Evolutionary conservation across 2,888 invertebrate species (phyloP), one percentile per base, ranked within the genome.

Genomic region (Hydrotaea diabolus): DNA sequence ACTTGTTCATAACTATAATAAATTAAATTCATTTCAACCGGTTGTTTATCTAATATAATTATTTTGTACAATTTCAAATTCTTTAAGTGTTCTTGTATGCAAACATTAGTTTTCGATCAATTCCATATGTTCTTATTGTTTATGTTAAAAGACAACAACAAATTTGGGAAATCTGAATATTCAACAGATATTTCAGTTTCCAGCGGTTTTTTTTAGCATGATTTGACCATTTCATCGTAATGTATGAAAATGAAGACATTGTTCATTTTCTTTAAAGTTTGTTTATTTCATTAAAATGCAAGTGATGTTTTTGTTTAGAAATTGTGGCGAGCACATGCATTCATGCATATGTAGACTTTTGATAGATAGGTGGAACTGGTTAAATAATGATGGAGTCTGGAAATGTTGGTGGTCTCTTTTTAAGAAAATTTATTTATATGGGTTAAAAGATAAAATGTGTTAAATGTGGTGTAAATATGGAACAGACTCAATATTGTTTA

Each of bases 401-500:
- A 23, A 43, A 62, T 36, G 74, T 74, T 57, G 74, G 57, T 57
- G 74, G 59, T 74, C 59, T 39, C 43, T 74, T 46, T 46, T 59
- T 39, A 59, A 7, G 23, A 13, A 46, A 83, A 86, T 84, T 77
- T 82, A 83, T 81, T 87, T 83, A 87, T n/a, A 36, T 36, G 36
- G 36, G 3, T 3, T 36, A 36, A 36, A 36, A 3, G 36, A 36
- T 36, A 8, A 36, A 36, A 36, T 36, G 36, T 36, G 36, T 36
- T 36, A n/a, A n/a, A n/a, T n/a, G n/a, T n/a, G n/a, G n/a, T n/a
- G n/a, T n/a, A n/a, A n/a, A n/a, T n/a, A n/a, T n/a, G n/a, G n/a
- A n/a, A n/a, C n/a, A n/a, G n/a, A n/a, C n/a, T n/a, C n/a, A n/a
- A n/a, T n/a, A n/a, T n/a, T n/a, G n/a, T n/a, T n/a, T n/a, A n/a